Percentiles rank a stretch among this genome's conserved stretches.
Conservation (phyloP, 2,888 invertebrate species). For the Cyclophora punctaria region DNA sequence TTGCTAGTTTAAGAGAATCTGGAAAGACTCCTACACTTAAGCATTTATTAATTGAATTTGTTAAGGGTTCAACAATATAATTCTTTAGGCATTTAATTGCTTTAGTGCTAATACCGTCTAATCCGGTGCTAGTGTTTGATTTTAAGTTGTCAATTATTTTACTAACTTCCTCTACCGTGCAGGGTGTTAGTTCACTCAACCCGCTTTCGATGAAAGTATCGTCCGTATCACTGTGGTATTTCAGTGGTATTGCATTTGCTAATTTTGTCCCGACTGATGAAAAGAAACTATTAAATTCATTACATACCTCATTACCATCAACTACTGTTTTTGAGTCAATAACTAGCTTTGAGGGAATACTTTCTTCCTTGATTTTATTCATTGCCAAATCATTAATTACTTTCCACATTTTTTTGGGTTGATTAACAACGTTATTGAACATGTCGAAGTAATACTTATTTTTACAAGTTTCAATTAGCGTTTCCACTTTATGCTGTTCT, state of each 20-base stretch:
- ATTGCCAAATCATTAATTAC: slow-evolving; percentile 4
- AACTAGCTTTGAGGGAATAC: not conserved
- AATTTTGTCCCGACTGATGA: slow-evolving; percentile 7
- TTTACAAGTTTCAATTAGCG: slow-evolving; percentile 1
- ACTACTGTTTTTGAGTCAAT: not conserved
- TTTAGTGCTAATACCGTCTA: too few species aligned
- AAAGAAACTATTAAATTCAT: slow-evolving; percentile 12
- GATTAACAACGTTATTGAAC: not conserved
- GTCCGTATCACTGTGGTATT: not conserved
- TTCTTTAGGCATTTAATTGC: too few species aligned
- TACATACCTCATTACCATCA: slow-evolving; percentile 1
- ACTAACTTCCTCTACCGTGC: not conserved
- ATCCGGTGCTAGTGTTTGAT: too few species aligned
- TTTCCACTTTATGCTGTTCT: not conserved
- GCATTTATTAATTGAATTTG: too few species aligned
- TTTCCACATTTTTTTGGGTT: slow-evolving; percentile 1
- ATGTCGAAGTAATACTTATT: not conserved
- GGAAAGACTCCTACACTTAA: too few species aligned
- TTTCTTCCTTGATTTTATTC: slow-evolving; percentile 3
- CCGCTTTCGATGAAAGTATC: not conserved
- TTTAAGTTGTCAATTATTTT: not conserved
- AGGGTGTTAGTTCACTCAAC: not conserved
- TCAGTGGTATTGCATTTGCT: slow-evolving; percentile 10
- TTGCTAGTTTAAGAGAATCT: too few species aligned
- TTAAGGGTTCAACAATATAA: too few species aligned